Percentiles rank a stretch among this genome's conserved stretches.
Conservation (phyloP, 1,140 invertebrate species). For the Eufriesea mexicana region DNA sequence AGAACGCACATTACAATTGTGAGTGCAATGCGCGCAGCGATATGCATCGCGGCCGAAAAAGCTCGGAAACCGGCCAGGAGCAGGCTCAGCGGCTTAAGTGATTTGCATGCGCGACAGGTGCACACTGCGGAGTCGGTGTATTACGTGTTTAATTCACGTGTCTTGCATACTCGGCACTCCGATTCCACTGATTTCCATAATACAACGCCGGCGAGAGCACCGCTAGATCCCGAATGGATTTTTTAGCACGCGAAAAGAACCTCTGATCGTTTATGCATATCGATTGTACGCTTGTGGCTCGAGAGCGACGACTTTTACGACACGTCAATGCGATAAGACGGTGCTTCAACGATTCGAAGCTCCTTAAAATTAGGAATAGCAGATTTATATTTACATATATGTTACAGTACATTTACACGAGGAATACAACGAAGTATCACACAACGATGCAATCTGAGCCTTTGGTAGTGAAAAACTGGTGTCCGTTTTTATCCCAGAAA, state of each 20-base stretch:
- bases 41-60: conserved; percentile 58
- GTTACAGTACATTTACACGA: too few species aligned
- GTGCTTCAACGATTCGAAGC: not conserved
- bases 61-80: conserved; percentile 58
- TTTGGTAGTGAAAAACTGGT: too few species aligned
- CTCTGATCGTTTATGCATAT: conserved; percentile 14
- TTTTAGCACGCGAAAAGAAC: conserved; percentile 52
- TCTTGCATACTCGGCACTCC: conserved; percentile 69
- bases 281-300: not conserved
- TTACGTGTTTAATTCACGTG: conserved; percentile 77
- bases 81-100: conserved; percentile 63
- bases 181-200: conserved; percentile 69
- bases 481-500: not conserved
- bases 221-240: conserved; percentile 49
- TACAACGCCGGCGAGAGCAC: conserved; percentile 51
- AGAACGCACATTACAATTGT: not conserved
- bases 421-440: too few species aligned
- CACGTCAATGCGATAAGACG: not conserved
- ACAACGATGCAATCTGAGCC: too few species aligned
- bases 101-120: conserved; percentile 77
- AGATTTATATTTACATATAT: too few species aligned
- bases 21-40: not conserved
- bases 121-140: conserved; percentile 70
- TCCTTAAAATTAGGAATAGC: too few species aligned
- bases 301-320: not conserved